Evolutionary conservation across 2,888 invertebrate genomes (phyloP).

Genomic region (Yponomeuta malinellus): DNA sequence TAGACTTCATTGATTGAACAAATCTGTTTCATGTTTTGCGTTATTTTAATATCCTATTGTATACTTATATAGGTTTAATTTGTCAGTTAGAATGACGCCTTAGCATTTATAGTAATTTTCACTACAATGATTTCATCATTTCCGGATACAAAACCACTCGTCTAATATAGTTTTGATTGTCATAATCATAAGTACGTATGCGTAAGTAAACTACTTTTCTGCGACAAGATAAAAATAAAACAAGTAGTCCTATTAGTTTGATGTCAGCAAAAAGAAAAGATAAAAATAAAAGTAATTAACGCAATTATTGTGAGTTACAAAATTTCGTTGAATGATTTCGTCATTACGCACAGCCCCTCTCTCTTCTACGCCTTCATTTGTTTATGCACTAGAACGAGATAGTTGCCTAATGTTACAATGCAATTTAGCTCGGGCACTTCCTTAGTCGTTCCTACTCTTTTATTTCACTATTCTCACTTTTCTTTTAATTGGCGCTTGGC

Average conservation of each 20-base stretch:
- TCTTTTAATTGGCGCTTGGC: neutral
- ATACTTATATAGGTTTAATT: too few species aligned
- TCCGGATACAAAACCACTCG: neutral
- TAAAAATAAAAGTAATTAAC: constrained; percentile 10
- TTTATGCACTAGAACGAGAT: constrained; percentile 45
- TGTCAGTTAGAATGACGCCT: too few species aligned
- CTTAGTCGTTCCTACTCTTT: neutral
- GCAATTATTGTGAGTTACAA: neutral
- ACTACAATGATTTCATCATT: neutral
- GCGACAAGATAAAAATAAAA: neutral
- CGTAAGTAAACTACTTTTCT: neutral
- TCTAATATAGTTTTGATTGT: neutral
- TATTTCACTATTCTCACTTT: neutral
- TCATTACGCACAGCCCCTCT: constrained; percentile 40
- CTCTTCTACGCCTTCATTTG: constrained; percentile 34
- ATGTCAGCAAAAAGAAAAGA: neutral
- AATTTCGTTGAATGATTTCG: constrained; percentile 32
- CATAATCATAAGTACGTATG: neutral
- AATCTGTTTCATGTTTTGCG: neutral
- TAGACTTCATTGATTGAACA: too few species aligned
- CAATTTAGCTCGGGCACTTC: constrained; percentile 34
- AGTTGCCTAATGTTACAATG: constrained; percentile 41
- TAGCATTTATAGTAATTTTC: neutral
- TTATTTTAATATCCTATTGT: neutral
- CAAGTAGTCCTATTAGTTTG: neutral